Evolutionary conservation across 2,113 vertebrate species (phyloP), one percentile per base, ranked within the genome.

Genomic region (Aptenodytes patagonicus): DNA sequence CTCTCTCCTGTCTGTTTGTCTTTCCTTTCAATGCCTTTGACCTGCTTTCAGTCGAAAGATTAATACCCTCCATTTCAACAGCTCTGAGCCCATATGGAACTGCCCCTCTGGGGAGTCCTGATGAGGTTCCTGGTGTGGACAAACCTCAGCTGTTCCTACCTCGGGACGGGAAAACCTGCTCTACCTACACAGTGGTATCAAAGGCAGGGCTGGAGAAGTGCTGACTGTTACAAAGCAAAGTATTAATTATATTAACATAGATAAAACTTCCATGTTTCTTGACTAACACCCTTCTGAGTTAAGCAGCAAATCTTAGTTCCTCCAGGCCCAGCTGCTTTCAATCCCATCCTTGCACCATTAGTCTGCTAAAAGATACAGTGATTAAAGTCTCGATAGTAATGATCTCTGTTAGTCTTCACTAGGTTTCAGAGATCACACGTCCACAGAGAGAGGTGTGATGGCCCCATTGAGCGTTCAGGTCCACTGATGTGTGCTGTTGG

Each of bases 1-100:
- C 86, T 78, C 69, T 78, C 60, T 61, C 52, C 54, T 84, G 70
- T 47, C 70, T 92, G 62, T 95, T 72, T 97, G 64, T 64, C 90
- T 95, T 96, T 81, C 76, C 55, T 88, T 92, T 95, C 80, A 71
- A 32, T 72, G 52, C 31, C 57, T 91, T 75, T 89, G 90, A 91
- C 65, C 57, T 79, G n/a, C 69, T 80, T 89, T 47, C 72, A 87
- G 31, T 8, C 5, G 14, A 31, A 88, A 87, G 83, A 95, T 75
- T 42, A 89, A 96, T 87, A 64, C 3, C 10, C 32, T 51, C 60
- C 44, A 19, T 51, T 71, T 84, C 81, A 93, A 69, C 76, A 81
- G 64, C 79, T 36, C n/a, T 19, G 57, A 81, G 69, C 42, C 51
- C 77, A 80, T 68, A 76, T 61, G 46, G 54, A 95, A 29, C 64